These are phyloP conservation scores for Menidia menidia DNA, from an alignment of 2,797 vertebrate species.

Conservation along the genomic window DNA sequence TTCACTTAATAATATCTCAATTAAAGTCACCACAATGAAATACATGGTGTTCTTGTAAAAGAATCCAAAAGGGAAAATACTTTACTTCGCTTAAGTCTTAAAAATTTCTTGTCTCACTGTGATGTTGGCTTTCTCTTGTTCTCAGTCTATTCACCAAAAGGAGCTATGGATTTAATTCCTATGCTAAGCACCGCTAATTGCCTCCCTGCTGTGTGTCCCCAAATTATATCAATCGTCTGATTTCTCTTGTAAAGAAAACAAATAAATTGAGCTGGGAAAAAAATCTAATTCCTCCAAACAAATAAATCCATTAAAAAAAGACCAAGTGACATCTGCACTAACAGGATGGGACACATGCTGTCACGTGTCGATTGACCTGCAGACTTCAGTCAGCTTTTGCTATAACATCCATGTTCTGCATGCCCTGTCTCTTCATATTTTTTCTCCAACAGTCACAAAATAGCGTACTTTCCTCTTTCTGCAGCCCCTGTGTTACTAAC, in stretches of 20 bases:
- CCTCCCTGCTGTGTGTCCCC: not conserved
- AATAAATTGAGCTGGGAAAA: not conserved
- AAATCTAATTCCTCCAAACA: not conserved
- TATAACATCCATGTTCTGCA: constrained; percentile 27
- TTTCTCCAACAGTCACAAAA: constrained; percentile 34
- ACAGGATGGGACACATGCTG: constrained; percentile 6
- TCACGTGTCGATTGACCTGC: constrained; percentile 11
- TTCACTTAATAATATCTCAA: no score
- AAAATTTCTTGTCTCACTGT: not conserved
- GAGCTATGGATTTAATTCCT: not conserved
- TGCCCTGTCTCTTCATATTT: constrained; percentile 35
- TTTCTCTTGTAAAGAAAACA: not conserved
- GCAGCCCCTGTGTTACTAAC: constrained; percentile 54
- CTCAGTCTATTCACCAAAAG: not conserved
- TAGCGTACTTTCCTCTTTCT: constrained; percentile 27
- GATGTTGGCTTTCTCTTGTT: not conserved
- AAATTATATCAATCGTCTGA: not conserved
- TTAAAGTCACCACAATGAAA: not conserved
- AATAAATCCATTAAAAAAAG: not conserved
- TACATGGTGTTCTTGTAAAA: not conserved
- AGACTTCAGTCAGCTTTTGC: constrained; percentile 5
- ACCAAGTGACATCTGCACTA: not conserved
- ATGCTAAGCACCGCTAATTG: constrained; percentile 7
- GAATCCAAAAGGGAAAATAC: not conserved
- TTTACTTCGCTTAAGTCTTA: not conserved